Evolutionary conservation across 2,888 invertebrate species (phyloP).

Genomic region (Spatulosminthurus flaviceps): DNA sequence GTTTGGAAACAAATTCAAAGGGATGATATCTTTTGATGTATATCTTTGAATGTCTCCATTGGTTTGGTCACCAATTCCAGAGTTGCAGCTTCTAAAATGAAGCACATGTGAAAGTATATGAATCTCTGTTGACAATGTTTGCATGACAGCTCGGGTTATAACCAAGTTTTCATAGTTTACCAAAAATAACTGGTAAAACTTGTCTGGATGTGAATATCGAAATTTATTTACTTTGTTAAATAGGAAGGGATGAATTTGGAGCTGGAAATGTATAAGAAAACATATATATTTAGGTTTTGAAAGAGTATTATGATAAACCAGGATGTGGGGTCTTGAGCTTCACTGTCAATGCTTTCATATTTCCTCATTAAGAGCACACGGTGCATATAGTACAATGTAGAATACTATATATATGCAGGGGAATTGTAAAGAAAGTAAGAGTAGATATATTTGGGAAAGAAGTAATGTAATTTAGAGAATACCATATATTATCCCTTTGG

Average conservation of each 20-base stretch:
- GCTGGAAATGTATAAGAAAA: too few species aligned
- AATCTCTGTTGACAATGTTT: too few species aligned
- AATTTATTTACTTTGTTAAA: slow-evolving; percentile 22
- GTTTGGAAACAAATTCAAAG: too few species aligned
- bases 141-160: background rate
- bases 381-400: too few species aligned
- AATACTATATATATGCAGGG: too few species aligned
- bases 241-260: background rate
- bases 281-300: background rate
- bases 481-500: slow-evolving; percentile 37
- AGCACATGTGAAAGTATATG: too few species aligned
- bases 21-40: too few species aligned
- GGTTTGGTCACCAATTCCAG: too few species aligned
- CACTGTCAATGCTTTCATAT: background rate
- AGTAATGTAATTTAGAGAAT: background rate
- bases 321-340: background rate
- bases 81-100: too few species aligned
- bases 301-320: background rate
- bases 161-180: background rate
- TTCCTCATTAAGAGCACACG: background rate
- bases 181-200: background rate
- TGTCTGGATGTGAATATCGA: background rate
- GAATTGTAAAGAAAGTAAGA: background rate
- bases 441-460: background rate
- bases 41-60: too few species aligned